These are phyloP conservation scores for Erebia epiphron DNA, from an alignment of 2,888 invertebrate species.

Conservation along the genomic window DNA sequence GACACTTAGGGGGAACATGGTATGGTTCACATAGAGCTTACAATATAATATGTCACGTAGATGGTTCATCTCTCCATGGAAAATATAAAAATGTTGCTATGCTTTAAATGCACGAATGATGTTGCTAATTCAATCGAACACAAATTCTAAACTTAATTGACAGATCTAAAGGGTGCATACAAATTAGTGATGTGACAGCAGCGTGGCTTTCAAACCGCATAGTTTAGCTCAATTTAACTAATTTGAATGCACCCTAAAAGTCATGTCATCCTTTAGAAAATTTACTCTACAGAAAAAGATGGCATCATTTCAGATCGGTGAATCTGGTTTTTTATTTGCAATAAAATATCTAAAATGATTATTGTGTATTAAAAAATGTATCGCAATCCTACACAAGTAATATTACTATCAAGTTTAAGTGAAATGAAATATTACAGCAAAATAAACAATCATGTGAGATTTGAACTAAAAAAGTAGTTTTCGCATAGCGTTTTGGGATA, in stretches of 20 bases:
- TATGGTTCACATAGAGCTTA: conserved; percentile 8
- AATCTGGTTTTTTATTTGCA: not conserved
- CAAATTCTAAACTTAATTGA: not conserved
- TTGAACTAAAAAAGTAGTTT: too few species aligned
- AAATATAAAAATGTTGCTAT: not conserved
- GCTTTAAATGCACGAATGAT: not conserved
- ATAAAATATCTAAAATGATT: too few species aligned
- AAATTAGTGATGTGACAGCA: not conserved
- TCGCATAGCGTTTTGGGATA: too few species aligned
- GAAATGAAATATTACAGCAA: too few species aligned
- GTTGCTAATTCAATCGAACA: not conserved
- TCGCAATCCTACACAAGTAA: too few species aligned
- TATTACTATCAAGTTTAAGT: too few species aligned
- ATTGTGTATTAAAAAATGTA: too few species aligned
- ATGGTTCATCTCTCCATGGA: not conserved
- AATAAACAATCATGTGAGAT: too few species aligned
- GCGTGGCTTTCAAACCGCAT: not conserved
- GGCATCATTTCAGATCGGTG: not conserved
- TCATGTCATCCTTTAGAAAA: not conserved
- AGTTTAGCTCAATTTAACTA: not conserved
- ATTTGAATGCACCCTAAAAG: not conserved
- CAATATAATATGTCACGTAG: not conserved
- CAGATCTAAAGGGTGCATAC: not conserved
- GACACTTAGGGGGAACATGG: conserved; percentile 11
- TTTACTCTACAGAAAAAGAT: not conserved